phyloP scores from a whole-genome alignment of 2,113 vertebrate genomes.

The Lepisosteus oculatus region DNA sequence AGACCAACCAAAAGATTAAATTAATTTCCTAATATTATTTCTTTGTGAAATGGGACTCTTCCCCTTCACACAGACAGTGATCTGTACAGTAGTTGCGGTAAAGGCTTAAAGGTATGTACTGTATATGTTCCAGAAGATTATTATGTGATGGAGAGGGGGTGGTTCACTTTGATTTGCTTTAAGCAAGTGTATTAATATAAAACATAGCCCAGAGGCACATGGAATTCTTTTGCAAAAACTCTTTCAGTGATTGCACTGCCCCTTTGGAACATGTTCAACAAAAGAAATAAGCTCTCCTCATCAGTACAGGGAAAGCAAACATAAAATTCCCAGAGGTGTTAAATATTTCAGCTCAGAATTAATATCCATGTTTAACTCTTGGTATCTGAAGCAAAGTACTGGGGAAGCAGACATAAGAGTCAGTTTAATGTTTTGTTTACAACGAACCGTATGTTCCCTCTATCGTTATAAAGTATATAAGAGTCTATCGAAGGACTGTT shows the following conservation, averaged over 20 bases:
- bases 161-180: constrained; percentile 2
- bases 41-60: neutral
- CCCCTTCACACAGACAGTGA: neutral
- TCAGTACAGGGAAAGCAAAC: neutral
- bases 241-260: neutral
- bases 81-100: neutral
- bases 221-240: neutral
- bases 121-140: constrained; percentile 4
- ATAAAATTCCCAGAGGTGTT: neutral
- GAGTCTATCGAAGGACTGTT: no score
- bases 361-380: neutral
- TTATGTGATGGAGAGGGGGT: neutral
- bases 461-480: no score
- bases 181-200: constrained; percentile 1
- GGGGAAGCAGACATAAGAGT: neutral
- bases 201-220: neutral
- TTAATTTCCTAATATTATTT: no score
- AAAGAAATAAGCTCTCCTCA: neutral
- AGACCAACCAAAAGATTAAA: no score
- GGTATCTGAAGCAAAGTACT: no score
- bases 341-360: constrained; percentile 1
- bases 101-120: neutral
- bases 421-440: neutral
- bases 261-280: neutral
- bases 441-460: no score